A percentile compares a stretch with the other conserved stretches of the same genome.
These are phyloP conservation scores for Acomys russatus DNA, from an alignment of 2,797 vertebrate species.

Conservation along the genomic window DNA sequence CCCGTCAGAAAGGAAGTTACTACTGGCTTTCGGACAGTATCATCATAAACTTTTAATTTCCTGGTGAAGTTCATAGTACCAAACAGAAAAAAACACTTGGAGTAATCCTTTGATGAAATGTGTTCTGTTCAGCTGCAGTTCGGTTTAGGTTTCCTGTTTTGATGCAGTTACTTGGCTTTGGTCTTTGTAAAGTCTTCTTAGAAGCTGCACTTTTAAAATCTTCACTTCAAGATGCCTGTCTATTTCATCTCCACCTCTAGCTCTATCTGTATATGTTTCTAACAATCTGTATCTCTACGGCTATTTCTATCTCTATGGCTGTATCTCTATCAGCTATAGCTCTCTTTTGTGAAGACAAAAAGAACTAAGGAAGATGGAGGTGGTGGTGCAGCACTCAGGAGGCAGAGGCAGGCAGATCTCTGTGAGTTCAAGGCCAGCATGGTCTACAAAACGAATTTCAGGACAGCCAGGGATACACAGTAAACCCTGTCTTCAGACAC, in stretches of 20 bases:
- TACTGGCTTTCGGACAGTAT: conserved; percentile 1
- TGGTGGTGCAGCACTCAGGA: neutral
- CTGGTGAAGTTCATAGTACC: neutral
- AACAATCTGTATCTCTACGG: too few species aligned
- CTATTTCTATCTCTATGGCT: too few species aligned
- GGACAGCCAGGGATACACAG: neutral
- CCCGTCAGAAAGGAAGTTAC: neutral
- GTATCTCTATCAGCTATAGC: neutral
- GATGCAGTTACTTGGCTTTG: neutral
- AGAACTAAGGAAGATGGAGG: neutral
- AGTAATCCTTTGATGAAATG: neutral
- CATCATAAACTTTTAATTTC: neutral
- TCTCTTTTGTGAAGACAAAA: neutral
- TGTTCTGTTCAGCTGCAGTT: neutral
- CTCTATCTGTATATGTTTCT: too few species aligned
- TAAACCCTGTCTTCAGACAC: neutral
- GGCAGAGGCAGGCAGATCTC: neutral
- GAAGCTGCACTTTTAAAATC: conserved; percentile 7
- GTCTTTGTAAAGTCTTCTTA: conserved; percentile 4
- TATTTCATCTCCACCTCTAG: too few species aligned
- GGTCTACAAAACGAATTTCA: neutral
- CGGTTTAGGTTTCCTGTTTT: conserved; percentile 37
- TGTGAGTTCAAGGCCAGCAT: neutral
- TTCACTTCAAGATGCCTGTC: neutral
- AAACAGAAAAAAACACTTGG: neutral